Evolutionary conservation across 2,113 vertebrate species (phyloP), one percentile per base, ranked within the genome.

Genomic region (Numenius arquata): DNA sequence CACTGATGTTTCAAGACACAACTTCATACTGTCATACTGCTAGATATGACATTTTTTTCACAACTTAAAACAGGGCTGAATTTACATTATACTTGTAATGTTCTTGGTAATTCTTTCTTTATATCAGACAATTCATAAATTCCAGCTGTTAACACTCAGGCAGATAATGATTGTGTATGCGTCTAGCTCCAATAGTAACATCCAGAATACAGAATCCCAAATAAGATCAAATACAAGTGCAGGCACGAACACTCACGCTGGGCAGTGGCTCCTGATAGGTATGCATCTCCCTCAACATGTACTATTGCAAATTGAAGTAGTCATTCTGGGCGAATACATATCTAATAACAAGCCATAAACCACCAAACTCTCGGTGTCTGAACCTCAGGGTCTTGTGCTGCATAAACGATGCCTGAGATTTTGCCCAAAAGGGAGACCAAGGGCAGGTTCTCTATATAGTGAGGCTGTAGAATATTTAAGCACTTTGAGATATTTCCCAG

Each of bases 321-420:
- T 86, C 68, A n/a, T 26, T 63, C 59, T 80, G 47, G 65, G 61
- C 65, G n/a, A 94, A 89, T 81, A 92, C 90, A 90, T 96, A 66
- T 53, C 85, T 90, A 56, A 61, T 84, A 92, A 80, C 38, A 71
- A 94, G 52, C 32, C 79, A 77, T 88, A 78, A 90, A 93, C 29
- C 30, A 77, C 61, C 47, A 36, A 84, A 93, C 52, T 45, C 43
- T 89, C 55, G 58, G 56, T 56, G 52, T 65, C 58, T 78, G 79
- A 94, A 88, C 52, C 25, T 78, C 68, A 52, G 85, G 21, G 25
- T 26, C 79, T 58, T 53, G 36, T 93, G 65, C 68, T 92, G 77
- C 53, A 83, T 82, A 89, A 96, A 91, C 76, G 67, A 95, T 59
- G 22, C 34, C 50, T 77, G 29, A 74, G 68, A 82, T 93, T 95